Evolutionary conservation across 2,113 vertebrate genomes (phyloP), one percentile per base, ranked within the genome.

Genomic region (Vulpes lagopus): DNA sequence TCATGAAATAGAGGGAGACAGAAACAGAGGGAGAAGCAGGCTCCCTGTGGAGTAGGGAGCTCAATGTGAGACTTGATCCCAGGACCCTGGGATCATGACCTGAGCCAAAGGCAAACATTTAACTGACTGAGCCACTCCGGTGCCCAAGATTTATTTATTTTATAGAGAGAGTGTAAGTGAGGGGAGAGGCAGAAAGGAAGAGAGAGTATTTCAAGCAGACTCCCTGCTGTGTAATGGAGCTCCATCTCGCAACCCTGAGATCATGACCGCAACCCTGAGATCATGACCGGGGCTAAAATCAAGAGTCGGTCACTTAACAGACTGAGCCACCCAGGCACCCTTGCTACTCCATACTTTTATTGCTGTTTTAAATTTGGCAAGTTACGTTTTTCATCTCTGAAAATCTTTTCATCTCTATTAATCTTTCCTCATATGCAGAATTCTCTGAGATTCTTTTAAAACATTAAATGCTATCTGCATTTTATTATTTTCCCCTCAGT

Each of bases 331-430:
- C 55, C 55, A 55, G 55, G 55, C 15, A 15, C 15, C 55, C 55
- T 15, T 80, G 49, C 49, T 43, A 43, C 43, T 43, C 43, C 7
- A 43, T 43, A 43, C 43, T 89, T 51, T 69, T 69, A 0, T 95
- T 85, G 60, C 60, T 85, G 3, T 86, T 95, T 91, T 84, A 60
- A 51, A 60, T 85, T 81, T 92, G 82, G 64, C 43, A 81, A 71
- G 22, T 62, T 43, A 57, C 64, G 43, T 73, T 80, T 85, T 92
- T 92, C 43, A 16, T 74, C 38, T 71, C 23, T 51, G 73, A 79
- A 88, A 59, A 88, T 69, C 20, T 88, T 96, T 59, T 67, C 35
- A n/a, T 90, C 65, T 79, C 23, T 30, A 35, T 80, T 71, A 93
- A 80, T 32, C 74, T 91, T 91, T 51, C 9, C 19, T 91, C 22